These are phyloP conservation scores for Lepas anatifera DNA, from an alignment of 2,888 invertebrate genomes.

Conservation along the genomic window DNA sequence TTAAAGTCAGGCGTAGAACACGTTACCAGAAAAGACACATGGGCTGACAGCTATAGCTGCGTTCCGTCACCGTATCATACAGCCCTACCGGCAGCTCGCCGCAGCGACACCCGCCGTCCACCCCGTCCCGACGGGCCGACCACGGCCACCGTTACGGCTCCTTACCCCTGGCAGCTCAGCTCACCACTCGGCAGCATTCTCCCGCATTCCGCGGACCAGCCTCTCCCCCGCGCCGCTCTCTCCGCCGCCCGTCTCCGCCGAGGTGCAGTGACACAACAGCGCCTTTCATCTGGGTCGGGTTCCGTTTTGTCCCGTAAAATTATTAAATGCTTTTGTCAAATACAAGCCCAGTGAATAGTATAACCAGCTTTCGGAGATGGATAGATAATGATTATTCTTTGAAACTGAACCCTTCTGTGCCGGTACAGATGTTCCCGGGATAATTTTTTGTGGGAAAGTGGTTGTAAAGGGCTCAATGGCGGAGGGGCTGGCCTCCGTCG, in stretches of 20 bases:
- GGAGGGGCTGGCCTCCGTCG: too few relatives aligned
- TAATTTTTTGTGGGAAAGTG: constrained; percentile 4
- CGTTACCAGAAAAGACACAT: too few relatives aligned
- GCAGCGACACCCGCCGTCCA: too few relatives aligned
- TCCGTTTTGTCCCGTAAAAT: constrained; percentile 11
- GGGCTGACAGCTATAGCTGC: too few relatives aligned
- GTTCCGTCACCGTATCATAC: too few relatives aligned
- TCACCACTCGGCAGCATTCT: too few relatives aligned
- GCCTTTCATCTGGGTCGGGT: not conserved
- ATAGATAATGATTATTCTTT: constrained; percentile 10
- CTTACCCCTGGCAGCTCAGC: too few relatives aligned
- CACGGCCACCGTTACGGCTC: too few relatives aligned
- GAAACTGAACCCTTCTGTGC: constrained; percentile 9
- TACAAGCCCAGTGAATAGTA: not conserved
- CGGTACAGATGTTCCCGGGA: not conserved
- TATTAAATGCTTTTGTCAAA: constrained; percentile 13
- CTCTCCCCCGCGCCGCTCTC: not conserved
- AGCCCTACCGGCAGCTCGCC: too few relatives aligned
- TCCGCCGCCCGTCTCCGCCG: not conserved
- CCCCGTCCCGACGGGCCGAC: too few relatives aligned
- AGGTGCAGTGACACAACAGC: not conserved
- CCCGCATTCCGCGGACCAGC: too few relatives aligned
- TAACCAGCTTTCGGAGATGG: constrained; percentile 11
- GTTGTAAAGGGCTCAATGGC: constrained; percentile 5
- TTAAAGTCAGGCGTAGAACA: too few relatives aligned